These are phyloP conservation scores for Salticus scenicus DNA, from an alignment of 2,888 invertebrate species.

Conservation along the genomic window DNA sequence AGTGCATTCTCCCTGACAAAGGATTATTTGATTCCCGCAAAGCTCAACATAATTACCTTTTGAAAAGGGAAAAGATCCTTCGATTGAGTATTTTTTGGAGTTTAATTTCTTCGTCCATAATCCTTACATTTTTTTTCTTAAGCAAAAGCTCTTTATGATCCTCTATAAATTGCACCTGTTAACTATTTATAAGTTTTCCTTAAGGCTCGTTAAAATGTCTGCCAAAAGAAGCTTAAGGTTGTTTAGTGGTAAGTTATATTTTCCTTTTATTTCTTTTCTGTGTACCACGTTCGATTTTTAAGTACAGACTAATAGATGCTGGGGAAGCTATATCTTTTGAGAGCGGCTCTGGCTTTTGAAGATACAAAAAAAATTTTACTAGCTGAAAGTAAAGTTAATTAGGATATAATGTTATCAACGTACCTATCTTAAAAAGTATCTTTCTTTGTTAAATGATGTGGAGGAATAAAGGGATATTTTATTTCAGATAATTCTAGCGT, in stretches of 20 bases:
- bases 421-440: not conserved
- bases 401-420: conserved; percentile 35
- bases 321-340: conserved; percentile 20
- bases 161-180: conserved; percentile 50
- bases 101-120: conserved; percentile 38
- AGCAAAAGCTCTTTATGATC: conserved; percentile 43
- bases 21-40: conserved; percentile 32
- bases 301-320: conserved; percentile 27
- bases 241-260: conserved; percentile 46
- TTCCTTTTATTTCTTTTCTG: conserved; percentile 40
- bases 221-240: conserved; percentile 35
- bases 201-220: conserved; percentile 51
- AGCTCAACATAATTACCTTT: conserved; percentile 41
- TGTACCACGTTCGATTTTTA: not conserved
- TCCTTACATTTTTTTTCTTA: conserved; percentile 28
- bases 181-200: conserved; percentile 60
- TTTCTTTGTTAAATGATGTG: not conserved
- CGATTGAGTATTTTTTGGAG: conserved; percentile 16
- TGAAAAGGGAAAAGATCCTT: conserved; percentile 48
- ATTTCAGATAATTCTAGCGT: no score
- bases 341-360: conserved; percentile 11
- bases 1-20: conserved; percentile 17
- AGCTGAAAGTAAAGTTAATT: conserved; percentile 24
- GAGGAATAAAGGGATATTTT: no score
- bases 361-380: not conserved